phyloP scores from a whole-genome alignment of 92 coral and sea anemone genomes.

The Actinernus sp. region DNA sequence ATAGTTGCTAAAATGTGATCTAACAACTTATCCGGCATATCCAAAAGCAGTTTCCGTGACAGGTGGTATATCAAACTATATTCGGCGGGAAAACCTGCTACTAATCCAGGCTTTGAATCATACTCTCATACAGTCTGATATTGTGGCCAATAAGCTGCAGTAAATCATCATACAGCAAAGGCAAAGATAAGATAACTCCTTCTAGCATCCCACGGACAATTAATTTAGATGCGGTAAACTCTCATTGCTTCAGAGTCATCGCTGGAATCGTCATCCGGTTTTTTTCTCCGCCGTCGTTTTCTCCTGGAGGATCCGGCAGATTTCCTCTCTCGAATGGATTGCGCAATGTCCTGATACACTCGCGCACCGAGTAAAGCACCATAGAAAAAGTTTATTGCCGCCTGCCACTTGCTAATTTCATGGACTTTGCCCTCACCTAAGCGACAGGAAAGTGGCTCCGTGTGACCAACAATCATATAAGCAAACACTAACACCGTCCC shows the following conservation, averaged over 20 bases:
- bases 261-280: slow-evolving; percentile 38
- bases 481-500: slow-evolving; percentile 76
- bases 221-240: slow-evolving; percentile 41
- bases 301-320: slow-evolving; percentile 6
- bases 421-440: slow-evolving; percentile 63
- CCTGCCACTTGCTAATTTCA: slow-evolving; percentile 86
- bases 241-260: slow-evolving; percentile 30
- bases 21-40: no score
- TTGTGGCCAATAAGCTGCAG: no score
- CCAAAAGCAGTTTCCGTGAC: no score
- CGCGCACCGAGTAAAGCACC: slow-evolving; percentile 71
- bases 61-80: no score
- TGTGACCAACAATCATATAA: slow-evolving; percentile 72
- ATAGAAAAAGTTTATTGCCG: slow-evolving; percentile 77
- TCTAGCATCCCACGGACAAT: no score
- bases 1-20: no score
- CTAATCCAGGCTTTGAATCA: no score
- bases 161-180: no score
- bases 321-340: slow-evolving; percentile 16
- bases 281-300: slow-evolving; percentile 15
- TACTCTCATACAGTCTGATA: no score
- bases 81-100: no score
- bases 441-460: slow-evolving; percentile 84
- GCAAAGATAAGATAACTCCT: no score
- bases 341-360: slow-evolving; percentile 62